Percentiles rank a stretch among this genome's conserved stretches.
phyloP scores from a whole-genome alignment of 2,113 vertebrate genomes.

The Pavo muticus region DNA sequence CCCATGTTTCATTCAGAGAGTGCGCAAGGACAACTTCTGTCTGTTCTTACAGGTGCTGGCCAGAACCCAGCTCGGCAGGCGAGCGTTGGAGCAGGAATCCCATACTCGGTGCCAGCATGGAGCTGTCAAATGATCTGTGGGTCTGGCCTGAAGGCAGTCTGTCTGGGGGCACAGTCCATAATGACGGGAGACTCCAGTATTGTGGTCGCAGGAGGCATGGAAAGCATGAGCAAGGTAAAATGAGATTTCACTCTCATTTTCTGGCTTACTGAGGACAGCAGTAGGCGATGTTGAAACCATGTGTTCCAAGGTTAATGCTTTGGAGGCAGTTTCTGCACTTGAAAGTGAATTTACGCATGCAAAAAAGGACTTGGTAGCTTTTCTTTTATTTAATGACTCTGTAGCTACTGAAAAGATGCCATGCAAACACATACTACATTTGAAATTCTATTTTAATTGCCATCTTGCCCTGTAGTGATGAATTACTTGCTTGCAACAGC shows the following conservation, averaged over 20 bases:
- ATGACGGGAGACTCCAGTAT: slow-evolving; percentile 83
- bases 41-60: slow-evolving; percentile 84
- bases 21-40: not conserved
- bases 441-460: not conserved
- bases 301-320: not conserved
- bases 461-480: not conserved
- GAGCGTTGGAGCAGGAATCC: slow-evolving; percentile 89
- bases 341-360: fast-evolving
- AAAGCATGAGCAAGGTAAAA: slow-evolving; percentile 95
- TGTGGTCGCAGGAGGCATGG: slow-evolving; percentile 97
- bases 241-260: fast-evolving
- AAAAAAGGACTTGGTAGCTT: not conserved
- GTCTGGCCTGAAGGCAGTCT: slow-evolving; percentile 93
- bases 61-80: slow-evolving; percentile 94
- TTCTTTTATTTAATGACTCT: not conserved
- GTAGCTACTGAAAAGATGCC: not conserved
- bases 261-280: not conserved
- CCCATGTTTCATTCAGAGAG: fast-evolving
- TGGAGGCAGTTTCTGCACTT: not conserved
- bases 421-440: not conserved
- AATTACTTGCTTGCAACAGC: not conserved
- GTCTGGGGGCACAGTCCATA: slow-evolving; percentile 91
- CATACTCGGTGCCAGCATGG: slow-evolving; percentile 90
- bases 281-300: not conserved
- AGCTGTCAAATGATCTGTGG: slow-evolving; percentile 98